These are phyloP conservation scores for Oppia nitens DNA, from an alignment of 1,140 invertebrate genomes.

Conservation along the genomic window DNA sequence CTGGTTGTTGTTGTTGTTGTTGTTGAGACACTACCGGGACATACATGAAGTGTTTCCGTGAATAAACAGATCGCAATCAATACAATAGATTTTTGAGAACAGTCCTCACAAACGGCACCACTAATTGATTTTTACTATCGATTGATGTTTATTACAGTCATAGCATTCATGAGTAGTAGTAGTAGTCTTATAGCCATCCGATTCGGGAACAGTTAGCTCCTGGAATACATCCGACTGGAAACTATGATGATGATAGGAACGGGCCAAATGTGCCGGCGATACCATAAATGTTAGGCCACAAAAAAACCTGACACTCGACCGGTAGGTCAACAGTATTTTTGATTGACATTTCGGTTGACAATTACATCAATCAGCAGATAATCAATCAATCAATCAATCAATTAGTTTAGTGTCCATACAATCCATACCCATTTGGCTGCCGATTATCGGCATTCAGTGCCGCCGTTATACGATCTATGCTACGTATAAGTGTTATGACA, in stretches of 20 bases:
- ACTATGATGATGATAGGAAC: constrained; percentile 93
- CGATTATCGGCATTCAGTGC: too few species aligned
- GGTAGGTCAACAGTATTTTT: constrained; percentile 96
- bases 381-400: too few species aligned
- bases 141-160: constrained; percentile 10
- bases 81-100: constrained; percentile 62
- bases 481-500: too few species aligned
- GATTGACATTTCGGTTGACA: constrained; percentile 89
- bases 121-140: constrained; percentile 6
- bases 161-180: constrained; percentile 7
- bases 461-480: too few species aligned
- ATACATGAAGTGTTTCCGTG: constrained; percentile 81
- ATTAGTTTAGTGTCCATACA: too few species aligned
- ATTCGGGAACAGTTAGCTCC: constrained; percentile 33
- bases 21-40: constrained; percentile 89
- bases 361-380: too few species aligned
- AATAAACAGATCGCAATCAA: constrained; percentile 87
- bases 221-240: constrained; percentile 70
- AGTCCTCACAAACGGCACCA: constrained; percentile 48
- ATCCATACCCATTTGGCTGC: too few species aligned
- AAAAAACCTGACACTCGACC: constrained; percentile 79
- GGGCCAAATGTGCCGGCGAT: constrained; percentile 86
- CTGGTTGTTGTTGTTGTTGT: too few species aligned
- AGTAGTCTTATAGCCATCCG: too few species aligned
- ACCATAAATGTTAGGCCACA: constrained; percentile 91